phyloP scores from a whole-genome alignment of 2,888 invertebrate species.

The Euzophera pinguis region DNA sequence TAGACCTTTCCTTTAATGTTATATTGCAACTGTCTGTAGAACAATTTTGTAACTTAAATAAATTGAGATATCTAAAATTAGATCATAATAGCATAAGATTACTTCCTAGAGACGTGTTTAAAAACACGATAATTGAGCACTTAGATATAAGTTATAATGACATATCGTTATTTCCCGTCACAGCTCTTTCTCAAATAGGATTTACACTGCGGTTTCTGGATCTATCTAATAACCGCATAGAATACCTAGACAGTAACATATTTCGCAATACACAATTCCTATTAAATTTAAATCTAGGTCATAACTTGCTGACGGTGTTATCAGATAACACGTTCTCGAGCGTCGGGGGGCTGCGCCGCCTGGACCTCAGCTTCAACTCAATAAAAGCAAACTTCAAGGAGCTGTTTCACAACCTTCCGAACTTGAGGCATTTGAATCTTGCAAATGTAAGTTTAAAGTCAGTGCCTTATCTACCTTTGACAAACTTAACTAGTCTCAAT shows the following conservation, averaged over 20 bases:
- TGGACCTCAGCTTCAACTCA: slow-evolving; percentile 90
- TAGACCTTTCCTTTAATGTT: slow-evolving; percentile 88
- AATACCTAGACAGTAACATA: slow-evolving; percentile 92
- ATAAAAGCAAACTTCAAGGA: slow-evolving; percentile 92
- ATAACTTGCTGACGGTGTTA: slow-evolving; percentile 89
- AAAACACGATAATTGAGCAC: slow-evolving; percentile 88
- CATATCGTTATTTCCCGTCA: slow-evolving; percentile 88
- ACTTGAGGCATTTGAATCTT: slow-evolving; percentile 87
- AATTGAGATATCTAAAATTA: slow-evolving; percentile 86
- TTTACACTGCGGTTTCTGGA: slow-evolving; percentile 89
- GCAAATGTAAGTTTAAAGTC: slow-evolving; percentile 87
- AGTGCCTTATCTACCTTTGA: slow-evolving; percentile 88
- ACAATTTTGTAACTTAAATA: slow-evolving; percentile 88
- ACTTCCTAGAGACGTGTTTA: slow-evolving; percentile 88
- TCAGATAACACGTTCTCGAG: slow-evolving; percentile 94
- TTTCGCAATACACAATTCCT: slow-evolving; percentile 91
- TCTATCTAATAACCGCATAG: slow-evolving; percentile 88
- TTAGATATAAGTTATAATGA: slow-evolving; percentile 89
- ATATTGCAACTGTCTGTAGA: slow-evolving; percentile 88
- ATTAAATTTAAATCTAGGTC: slow-evolving; percentile 86
- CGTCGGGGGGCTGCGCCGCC: slow-evolving; percentile 86
- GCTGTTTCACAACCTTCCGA: slow-evolving; percentile 91
- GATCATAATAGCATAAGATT: slow-evolving; percentile 86
- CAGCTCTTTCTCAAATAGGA: slow-evolving; percentile 88
- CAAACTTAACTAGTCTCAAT: slow-evolving; percentile 88